Base-by-base conservation (phyloP, 2,113 vertebrate genomes). In the Zosterops borbonicus region DNA sequence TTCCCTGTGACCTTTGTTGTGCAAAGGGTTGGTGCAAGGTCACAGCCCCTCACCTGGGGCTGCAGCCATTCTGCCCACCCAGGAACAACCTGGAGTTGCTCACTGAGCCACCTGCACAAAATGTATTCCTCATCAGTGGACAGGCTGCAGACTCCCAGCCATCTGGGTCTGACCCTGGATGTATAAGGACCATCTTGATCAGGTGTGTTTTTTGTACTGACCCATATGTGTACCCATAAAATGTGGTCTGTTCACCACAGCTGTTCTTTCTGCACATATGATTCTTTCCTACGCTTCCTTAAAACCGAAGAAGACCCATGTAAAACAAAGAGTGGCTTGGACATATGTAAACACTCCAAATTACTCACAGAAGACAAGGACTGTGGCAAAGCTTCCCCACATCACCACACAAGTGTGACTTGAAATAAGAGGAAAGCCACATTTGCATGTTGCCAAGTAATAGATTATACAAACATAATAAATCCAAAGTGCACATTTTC, bases 401-500 rank as follows among this genome's bases (percentile, higher is more conserved):
- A 27, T 47, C 44, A 83, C 29, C 21, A n/a, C 24, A 75, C 71
- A 47, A 69, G 82, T 29, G 19, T 19, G 12, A 67, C 68, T 62
- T 83, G n/a, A 95, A 94, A 50, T 39, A 76, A 81, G 74, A 94
- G 37, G 42, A 80, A 82, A 41, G 27, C 35, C 25, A 63, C 58
- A 52, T 35, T 37, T 74, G 33, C 44, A 29, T 18, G 41, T 59
- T 89, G 50, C 49, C 81, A 85, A 94, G 89, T 12, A 76, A 67
- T 71, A 52, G 39, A 39, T 87, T 78, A 78, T 58, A 63, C 67
- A 91, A 94, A 87, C 67, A 78, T 29, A 56, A 92, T 39, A 77
- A 89, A 97, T 27, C n/a, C 39, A 49, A 83, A 91, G n/a, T 14
- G 11, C n/a, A 67, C 50, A 27, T 44, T 92, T 94, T 94, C 68